A percentile compares a stretch with the other conserved stretches of the same genome.
Conservation (phyloP, 2,797 vertebrate genomes). For the Chromis chromis region DNA sequence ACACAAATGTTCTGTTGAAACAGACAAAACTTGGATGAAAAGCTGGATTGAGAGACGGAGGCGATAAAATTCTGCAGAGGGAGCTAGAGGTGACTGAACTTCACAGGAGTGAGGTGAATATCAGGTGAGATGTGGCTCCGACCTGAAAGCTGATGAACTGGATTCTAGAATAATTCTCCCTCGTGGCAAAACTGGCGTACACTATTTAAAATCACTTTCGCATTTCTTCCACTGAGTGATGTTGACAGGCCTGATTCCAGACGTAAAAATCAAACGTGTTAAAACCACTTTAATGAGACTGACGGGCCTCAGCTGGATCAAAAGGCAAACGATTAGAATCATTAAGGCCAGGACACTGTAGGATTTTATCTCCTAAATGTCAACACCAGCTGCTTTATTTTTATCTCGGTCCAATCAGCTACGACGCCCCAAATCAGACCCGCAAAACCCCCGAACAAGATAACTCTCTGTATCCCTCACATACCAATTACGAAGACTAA, state of each 20-base stretch:
- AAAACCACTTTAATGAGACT: constrained; percentile 32
- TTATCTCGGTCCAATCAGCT: not conserved
- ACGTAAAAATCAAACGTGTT: constrained; percentile 20
- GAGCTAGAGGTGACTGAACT: constrained; percentile 31
- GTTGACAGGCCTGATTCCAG: constrained; percentile 17
- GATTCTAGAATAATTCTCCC: constrained; percentile 32
- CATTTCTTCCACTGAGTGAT: constrained; percentile 10
- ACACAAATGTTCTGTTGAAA: constrained; percentile 6
- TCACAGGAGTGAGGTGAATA: constrained; percentile 47
- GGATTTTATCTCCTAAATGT: constrained; percentile 22
- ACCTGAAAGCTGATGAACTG: constrained; percentile 51
- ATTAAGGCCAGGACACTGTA: constrained; percentile 15
- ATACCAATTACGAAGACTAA: not conserved
- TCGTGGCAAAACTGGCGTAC: not conserved
- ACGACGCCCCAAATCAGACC: not conserved
- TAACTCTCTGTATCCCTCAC: not conserved
- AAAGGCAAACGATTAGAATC: constrained; percentile 23
- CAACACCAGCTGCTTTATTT: constrained; percentile 15
- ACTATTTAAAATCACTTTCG: constrained; percentile 25
- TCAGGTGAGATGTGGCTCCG: constrained; percentile 41
- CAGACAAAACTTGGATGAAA: constrained; percentile 2
- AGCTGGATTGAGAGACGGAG: not conserved
- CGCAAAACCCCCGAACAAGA: not conserved
- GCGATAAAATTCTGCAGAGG: constrained; percentile 28
- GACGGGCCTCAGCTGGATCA: constrained; percentile 9